Evolutionary conservation across 2,113 vertebrate genomes (phyloP).

Genomic region (Chascanopsetta lugubris): DNA sequence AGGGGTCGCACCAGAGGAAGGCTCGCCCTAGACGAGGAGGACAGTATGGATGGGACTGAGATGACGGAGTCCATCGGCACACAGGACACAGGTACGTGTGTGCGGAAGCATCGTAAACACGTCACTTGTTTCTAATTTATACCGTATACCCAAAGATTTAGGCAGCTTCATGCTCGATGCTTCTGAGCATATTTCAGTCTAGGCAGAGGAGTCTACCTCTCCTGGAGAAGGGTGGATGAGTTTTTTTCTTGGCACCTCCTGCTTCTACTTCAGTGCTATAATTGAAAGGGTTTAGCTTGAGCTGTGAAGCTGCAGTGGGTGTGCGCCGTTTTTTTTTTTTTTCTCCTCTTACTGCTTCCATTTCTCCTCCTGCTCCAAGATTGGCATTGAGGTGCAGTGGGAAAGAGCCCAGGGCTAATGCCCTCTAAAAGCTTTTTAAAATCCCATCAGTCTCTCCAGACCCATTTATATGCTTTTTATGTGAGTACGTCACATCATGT

Average conservation of each 20-base stretch:
- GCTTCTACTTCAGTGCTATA: slow-evolving; percentile 72
- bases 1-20: slow-evolving; percentile 95
- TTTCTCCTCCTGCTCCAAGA: slow-evolving; percentile 65
- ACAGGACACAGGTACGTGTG: slow-evolving; percentile 86
- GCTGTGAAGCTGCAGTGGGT: slow-evolving; percentile 73
- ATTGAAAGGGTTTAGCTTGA: slow-evolving; percentile 80
- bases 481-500: slow-evolving; percentile 71
- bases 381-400: slow-evolving; percentile 78
- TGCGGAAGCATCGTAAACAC: slow-evolving; percentile 27
- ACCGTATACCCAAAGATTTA: slow-evolving; percentile 40
- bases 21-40: slow-evolving; percentile 92
- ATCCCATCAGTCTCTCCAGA: slow-evolving; percentile 80
- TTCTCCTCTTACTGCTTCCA: slow-evolving; percentile 56
- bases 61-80: slow-evolving; percentile 86
- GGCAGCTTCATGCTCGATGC: slow-evolving; percentile 29
- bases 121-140: slow-evolving; percentile 10
- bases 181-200: slow-evolving; percentile 48
- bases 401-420: slow-evolving; percentile 80
- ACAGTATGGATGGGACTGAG: slow-evolving; percentile 97
- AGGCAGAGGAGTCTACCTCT: slow-evolving; percentile 59
- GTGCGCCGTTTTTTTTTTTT: slow-evolving; percentile 43
- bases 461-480: slow-evolving; percentile 76
- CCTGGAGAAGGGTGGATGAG: slow-evolving; percentile 66
- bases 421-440: slow-evolving; percentile 84
- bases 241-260: slow-evolving; percentile 67